Percentiles rank a stretch among this genome's conserved stretches.
phyloP scores from a whole-genome alignment of 1,140 invertebrate genomes.

The Macrosteles quadrilineatus region DNA sequence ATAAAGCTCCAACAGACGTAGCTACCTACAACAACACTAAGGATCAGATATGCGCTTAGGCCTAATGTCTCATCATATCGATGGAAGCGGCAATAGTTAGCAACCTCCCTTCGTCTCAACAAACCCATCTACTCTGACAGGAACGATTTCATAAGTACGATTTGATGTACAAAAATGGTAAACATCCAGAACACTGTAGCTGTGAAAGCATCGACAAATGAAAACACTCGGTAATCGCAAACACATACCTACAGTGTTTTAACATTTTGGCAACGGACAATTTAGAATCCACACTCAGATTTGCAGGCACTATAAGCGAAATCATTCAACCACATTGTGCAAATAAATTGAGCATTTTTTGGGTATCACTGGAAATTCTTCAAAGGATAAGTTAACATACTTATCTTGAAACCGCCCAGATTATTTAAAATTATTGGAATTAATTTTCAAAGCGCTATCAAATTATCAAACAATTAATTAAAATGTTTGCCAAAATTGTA shows the following conservation, averaged over 20 bases:
- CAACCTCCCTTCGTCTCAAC: neutral
- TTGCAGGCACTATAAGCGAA: slow-evolving; percentile 7
- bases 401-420: too few species aligned
- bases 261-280: too few species aligned
- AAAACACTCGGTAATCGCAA: neutral
- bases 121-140: neutral
- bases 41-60: slow-evolving; percentile 21
- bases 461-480: too few species aligned
- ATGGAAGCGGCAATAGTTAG: neutral
- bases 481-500: too few species aligned
- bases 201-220: neutral
- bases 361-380: neutral
- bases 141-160: neutral
- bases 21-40: slow-evolving; percentile 16
- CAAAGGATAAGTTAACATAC: too few species aligned
- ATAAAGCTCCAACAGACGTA: slow-evolving; percentile 17
- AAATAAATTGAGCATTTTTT: neutral
- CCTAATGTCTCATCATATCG: slow-evolving; percentile 8
- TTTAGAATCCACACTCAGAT: neutral
- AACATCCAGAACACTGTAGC: slow-evolving; percentile 5
- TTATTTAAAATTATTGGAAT: too few species aligned
- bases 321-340: neutral
- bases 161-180: neutral
- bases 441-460: too few species aligned
- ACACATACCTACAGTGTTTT: neutral